Conservation (phyloP, 53 echinoderm and acorn worm genomes). For the Stichopus horrens region DNA sequence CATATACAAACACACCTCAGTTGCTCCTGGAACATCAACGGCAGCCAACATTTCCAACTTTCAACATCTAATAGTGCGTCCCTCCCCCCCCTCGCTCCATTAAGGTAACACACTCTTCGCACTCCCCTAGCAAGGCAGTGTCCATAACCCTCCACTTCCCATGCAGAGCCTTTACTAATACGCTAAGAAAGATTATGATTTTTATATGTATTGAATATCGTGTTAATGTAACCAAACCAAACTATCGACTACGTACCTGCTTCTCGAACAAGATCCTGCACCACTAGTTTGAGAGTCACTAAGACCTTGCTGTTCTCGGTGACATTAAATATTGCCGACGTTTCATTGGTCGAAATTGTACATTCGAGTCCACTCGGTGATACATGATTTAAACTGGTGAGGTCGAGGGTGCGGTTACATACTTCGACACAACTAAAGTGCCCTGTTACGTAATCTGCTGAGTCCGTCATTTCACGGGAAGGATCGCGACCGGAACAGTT, state of each 20-base stretch:
- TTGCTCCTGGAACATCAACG: too few species aligned
- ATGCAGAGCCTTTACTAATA: too few species aligned
- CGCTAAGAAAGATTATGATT: too few species aligned
- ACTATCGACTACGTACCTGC: neutral
- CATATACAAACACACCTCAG: too few species aligned
- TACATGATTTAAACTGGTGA: neutral
- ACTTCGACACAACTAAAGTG: neutral
- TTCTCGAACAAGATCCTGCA: neutral
- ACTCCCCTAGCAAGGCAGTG: too few species aligned
- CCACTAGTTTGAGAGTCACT: neutral
- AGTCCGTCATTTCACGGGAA: neutral
- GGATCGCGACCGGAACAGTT: neutral
- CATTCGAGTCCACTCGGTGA: neutral
- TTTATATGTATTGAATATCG: too few species aligned
- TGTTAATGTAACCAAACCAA: neutral
- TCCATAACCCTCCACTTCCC: too few species aligned
- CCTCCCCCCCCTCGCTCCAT: too few species aligned
- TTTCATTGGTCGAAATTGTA: constrained; percentile 25
- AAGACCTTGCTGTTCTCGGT: neutral
- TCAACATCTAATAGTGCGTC: too few species aligned
- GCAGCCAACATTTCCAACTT: too few species aligned
- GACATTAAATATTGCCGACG: neutral
- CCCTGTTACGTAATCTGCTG: neutral
- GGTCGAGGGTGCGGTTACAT: neutral
- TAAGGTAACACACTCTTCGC: too few species aligned